Base-by-base conservation (phyloP, 2,888 invertebrate genomes). In the Andrena marginata region DNA sequence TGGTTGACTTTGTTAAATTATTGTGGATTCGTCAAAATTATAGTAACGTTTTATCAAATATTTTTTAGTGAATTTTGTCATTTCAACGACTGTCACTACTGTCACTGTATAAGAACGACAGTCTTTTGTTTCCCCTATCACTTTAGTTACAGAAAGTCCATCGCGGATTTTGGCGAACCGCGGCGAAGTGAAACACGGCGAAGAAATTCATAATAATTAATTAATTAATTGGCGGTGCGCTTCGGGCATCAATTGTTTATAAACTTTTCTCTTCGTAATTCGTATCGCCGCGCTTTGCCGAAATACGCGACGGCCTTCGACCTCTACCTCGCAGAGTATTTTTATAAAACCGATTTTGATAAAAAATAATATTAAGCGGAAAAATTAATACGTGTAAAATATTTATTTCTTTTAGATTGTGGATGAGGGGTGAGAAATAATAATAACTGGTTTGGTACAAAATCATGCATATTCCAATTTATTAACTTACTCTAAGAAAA, bases 51-150 rank as follows among this genome's bases (percentile, higher is more conserved):
- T 56, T 7, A 16, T 26, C 0, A 33, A 3, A 54, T 2, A 2
- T 1, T 13, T 5, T 71, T 77, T 65, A 8, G 64, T 59, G 20
- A 64, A 48, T 71, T 59, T 71, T 54, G 6, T 29, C 23, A 23
- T 42, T 51, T 60, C 29, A 0, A 13, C 42, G 16, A 42, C 13
- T 42, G 42, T 42, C 35, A 35, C 8, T 23, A 8, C 10, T 26
- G 20, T 54, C 23, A 69, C 23, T 29, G 2, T 31, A 16, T 10
- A 13, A 13, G 16, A 8, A 1, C 49, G 64, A 65, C n/a, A 42
- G 35, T 79, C 70, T 42, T 70, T 70, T 79, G 23, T 79, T 79
- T 60, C 35, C 6, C 59, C 76, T 63, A 62, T 54, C 33, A 23
- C 3, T 60, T 33, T 48, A 6, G n/a, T 13, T 2, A 2, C 35